Conservation (phyloP, 2,797 vertebrate genomes). For the Propithecus deckenii region DNA sequence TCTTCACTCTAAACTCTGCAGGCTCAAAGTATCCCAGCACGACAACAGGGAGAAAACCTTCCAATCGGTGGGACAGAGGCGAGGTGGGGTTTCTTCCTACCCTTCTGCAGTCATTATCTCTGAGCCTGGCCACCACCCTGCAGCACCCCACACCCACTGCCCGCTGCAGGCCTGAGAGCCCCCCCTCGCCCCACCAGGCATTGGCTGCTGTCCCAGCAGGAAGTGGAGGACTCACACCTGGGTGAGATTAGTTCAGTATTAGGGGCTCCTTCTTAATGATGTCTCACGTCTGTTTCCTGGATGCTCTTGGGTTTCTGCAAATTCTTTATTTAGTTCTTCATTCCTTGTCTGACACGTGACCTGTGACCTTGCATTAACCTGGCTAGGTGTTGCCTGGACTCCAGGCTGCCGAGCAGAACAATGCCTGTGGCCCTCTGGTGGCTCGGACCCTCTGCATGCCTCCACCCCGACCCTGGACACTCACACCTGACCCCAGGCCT, state of each 20-base stretch:
- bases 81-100: not conserved
- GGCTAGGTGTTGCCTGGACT: not conserved
- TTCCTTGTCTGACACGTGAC: conserved; percentile 6
- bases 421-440: not conserved
- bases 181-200: too few species aligned
- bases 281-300: not conserved
- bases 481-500: not conserved
- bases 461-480: not conserved
- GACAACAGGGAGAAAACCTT: not conserved
- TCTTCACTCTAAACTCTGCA: not conserved
- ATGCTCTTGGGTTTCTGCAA: not conserved
- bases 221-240: not conserved
- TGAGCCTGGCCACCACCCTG: not conserved
- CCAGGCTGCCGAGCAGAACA: not conserved
- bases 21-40: not conserved
- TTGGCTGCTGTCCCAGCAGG: not conserved
- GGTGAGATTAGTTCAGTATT: not conserved
- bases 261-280: not conserved
- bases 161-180: not conserved
- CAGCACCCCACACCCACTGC: not conserved
- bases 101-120: not conserved
- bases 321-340: not conserved
- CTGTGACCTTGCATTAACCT: not conserved
- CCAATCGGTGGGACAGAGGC: not conserved
- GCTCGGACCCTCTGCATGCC: not conserved